A percentile compares a stretch with the other conserved stretches of the same genome.
Evolutionary conservation across 1,140 invertebrate genomes (phyloP).

Genomic region (Penaeus chinensis): DNA sequence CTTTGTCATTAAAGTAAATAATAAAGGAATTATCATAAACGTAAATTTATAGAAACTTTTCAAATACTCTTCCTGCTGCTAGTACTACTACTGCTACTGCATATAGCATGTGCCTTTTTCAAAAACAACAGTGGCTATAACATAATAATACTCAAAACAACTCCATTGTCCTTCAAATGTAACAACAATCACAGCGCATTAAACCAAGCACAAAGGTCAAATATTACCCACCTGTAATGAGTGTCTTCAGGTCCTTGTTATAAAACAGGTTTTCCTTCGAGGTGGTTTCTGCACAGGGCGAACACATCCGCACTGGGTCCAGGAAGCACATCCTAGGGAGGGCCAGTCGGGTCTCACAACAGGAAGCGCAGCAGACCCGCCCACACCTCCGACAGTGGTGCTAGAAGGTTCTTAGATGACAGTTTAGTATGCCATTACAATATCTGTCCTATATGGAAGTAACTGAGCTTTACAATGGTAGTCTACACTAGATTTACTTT

Average conservation of each 20-base stretch:
- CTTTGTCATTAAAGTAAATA: neutral
- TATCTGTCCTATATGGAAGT: conserved; percentile 34
- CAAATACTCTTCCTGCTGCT: no score
- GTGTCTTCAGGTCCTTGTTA: conserved; percentile 71
- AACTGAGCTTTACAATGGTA: neutral
- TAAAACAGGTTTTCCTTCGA: conserved; percentile 72
- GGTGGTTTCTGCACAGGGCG: conserved; percentile 68
- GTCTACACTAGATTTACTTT: no score
- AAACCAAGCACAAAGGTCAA: neutral
- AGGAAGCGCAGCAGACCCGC: conserved; percentile 70
- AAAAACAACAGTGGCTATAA: no score
- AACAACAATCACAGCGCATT: neutral
- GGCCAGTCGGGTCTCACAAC: conserved; percentile 69
- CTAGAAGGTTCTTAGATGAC: conserved; percentile 64
- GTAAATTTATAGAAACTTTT: no score
- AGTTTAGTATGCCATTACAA: neutral
- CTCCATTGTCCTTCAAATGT: no score
- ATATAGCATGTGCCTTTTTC: no score
- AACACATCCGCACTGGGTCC: conserved; percentile 72
- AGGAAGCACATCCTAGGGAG: conserved; percentile 73
- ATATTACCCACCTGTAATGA: conserved; percentile 68
- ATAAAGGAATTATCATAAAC: no score
- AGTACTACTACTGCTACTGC: no score
- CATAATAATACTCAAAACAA: no score
- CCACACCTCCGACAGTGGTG: conserved; percentile 75